Percentiles rank a stretch among this genome's conserved stretches.
Conservation (phyloP, 2,888 invertebrate genomes). For the Drosophila barbarae region DNA sequence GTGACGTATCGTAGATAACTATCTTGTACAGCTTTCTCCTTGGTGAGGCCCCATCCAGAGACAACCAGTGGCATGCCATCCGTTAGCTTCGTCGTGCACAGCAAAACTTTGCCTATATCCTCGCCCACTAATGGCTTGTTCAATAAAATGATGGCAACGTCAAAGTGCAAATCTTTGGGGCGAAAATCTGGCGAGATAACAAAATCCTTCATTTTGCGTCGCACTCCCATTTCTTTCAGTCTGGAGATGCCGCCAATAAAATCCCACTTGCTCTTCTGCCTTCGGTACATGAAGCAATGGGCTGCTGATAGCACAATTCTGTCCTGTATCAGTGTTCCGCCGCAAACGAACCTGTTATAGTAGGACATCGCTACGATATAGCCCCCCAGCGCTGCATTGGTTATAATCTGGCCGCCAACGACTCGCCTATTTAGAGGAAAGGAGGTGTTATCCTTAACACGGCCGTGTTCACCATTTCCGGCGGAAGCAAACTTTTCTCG, state of each 20-base stretch:
- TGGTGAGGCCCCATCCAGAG: slow-evolving; percentile 48
- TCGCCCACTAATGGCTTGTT: slow-evolving; percentile 28
- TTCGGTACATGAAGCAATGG: slow-evolving; percentile 45
- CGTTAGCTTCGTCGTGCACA: slow-evolving; percentile 27
- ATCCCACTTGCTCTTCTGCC: too few relatives aligned
- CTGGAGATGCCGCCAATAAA: slow-evolving; percentile 41
- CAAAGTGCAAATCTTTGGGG: slow-evolving; percentile 34
- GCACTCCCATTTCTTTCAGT: slow-evolving; percentile 20
- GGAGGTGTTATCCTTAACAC: too few relatives aligned
- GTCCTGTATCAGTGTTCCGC: slow-evolving; percentile 44
- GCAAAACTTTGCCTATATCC: slow-evolving; percentile 3
- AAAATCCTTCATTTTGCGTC: neutral
- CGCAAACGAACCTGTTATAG: slow-evolving; percentile 38
- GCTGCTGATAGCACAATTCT: slow-evolving; percentile 56
- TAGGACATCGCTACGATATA: slow-evolving; percentile 53
- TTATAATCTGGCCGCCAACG: slow-evolving; percentile 49
- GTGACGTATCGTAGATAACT: slow-evolving; percentile 28
- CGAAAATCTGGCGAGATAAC: slow-evolving; percentile 12
- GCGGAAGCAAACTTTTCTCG: too few relatives aligned
- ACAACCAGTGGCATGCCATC: slow-evolving; percentile 24
- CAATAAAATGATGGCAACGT: slow-evolving; percentile 26
- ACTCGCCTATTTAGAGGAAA: slow-evolving; percentile 7
- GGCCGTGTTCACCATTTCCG: too few relatives aligned
- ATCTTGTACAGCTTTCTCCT: neutral
- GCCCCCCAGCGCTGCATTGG: slow-evolving; percentile 48